Base-by-base conservation (phyloP, 2,888 invertebrate species). In the Lacanobia oleracea region DNA sequence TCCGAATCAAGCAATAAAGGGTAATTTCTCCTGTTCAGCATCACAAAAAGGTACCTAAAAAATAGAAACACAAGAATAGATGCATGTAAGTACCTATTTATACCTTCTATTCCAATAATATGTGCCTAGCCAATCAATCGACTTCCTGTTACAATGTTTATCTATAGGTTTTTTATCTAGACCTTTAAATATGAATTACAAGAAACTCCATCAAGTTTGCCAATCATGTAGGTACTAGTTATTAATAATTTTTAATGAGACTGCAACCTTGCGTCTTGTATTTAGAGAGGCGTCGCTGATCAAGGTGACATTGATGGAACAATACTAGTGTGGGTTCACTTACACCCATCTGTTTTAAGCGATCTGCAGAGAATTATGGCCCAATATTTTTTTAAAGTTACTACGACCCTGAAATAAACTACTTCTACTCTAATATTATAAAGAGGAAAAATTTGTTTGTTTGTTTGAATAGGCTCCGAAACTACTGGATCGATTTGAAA, bases 261-360 rank as follows among this genome's bases (percentile, higher is more conserved):
- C 80, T 72, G 54, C 66, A 85, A 83, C 91, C 90, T 91, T 90
- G 88, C 72, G 75, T 75, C 68, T 72, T 85, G 80, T 84, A 84
- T 87, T 81, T 87, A 88, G 91, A 90, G 88, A 91, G 90, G 86
- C 87, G 87, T 80, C 74, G 72, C 72, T 75, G 83, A 89, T 86
- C 91, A 92, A 91, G 89, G 91, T 78, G 88, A 90, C 88, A 88
- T 77, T 85, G 73, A 78, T 77, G 84, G 79, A 88, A 90, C 88
- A 91, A 91, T 91, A 78, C 77, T 40, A 37, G 87, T 88, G 92
- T 92, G 88, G 92, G 91, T 37, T 56, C 27, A 75, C 76, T 69
- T 79, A 75, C 73, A 75, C 79, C 67, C 77, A 78, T 79, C 75
- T 77, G 80, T 81, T 72, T 43, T 65, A 48, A 37, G 12, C 67